A percentile compares a stretch with the other conserved stretches of the same genome.
Evolutionary conservation across 2,888 invertebrate genomes (phyloP).

Genomic region (Diplazon laetatorius): DNA sequence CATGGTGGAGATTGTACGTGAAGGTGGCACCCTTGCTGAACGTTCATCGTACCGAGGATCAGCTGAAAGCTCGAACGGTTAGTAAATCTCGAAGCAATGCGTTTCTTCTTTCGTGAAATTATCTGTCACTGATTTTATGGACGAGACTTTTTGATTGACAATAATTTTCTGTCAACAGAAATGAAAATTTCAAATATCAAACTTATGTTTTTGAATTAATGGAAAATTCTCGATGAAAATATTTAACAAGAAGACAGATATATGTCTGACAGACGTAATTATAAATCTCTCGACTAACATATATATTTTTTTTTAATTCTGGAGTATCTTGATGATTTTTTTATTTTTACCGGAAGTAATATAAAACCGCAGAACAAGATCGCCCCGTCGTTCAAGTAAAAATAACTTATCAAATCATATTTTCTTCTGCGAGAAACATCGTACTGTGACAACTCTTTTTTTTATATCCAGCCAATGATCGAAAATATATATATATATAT

Average conservation of each 20-base stretch:
- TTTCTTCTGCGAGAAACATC: background rate
- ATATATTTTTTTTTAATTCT: conserved; percentile 13
- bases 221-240: too few relatives aligned
- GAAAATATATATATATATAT: conserved; percentile 38
- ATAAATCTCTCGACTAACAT: conserved; percentile 11
- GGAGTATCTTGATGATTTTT: conserved; percentile 10
- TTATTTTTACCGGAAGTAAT: conserved; percentile 12
- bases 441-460: conserved; percentile 6
- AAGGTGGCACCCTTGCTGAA: conserved; percentile 95
- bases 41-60: conserved; percentile 96
- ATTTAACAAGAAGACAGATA: too few relatives aligned
- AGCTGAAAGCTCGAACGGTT: conserved; percentile 93
- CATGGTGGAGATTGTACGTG: conserved; percentile 98
- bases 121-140: background rate
- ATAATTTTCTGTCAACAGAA: too few relatives aligned
- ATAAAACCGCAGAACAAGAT: conserved; percentile 11
- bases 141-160: too few relatives aligned
- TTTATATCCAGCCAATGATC: conserved; percentile 51
- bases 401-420: conserved; percentile 2
- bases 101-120: background rate
- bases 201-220: too few relatives aligned
- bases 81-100: conserved; percentile 74
- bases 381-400: conserved; percentile 9
- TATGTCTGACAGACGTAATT: conserved; percentile 25
- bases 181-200: too few relatives aligned